These are phyloP conservation scores for Tenrec ecaudatus DNA, from an alignment of 2,113 vertebrate genomes.

Conservation along the genomic window DNA sequence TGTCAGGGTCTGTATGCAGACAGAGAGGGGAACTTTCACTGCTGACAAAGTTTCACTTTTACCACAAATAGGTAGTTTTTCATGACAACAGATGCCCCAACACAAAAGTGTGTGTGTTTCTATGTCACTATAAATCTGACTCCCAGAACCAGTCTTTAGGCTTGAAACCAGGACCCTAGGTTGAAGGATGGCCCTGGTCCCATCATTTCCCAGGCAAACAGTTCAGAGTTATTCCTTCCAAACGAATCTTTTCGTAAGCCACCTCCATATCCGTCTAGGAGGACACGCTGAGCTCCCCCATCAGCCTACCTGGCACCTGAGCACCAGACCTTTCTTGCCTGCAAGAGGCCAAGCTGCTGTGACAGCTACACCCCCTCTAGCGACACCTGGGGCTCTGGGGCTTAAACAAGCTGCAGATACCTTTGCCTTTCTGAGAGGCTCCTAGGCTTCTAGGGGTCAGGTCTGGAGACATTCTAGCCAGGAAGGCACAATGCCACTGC, in stretches of 20 bases:
- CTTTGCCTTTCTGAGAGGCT: no score
- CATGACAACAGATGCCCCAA: background rate
- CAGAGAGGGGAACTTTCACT: background rate
- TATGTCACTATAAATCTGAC: background rate
- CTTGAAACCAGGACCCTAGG: background rate
- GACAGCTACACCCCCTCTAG: no score
- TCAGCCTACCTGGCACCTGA: no score
- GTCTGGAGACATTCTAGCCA: rapidly evolving
- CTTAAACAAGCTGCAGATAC: no score
- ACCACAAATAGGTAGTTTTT: background rate
- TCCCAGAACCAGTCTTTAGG: background rate
- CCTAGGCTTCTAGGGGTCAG: background rate
- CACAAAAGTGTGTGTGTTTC: background rate
- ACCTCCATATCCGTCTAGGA: no score
- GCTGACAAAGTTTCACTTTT: background rate
- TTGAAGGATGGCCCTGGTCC: background rate
- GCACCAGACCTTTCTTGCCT: no score
- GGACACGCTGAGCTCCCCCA: no score
- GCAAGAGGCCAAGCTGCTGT: no score
- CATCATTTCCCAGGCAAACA: background rate
- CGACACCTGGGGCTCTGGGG: background rate
- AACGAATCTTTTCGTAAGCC: background rate
- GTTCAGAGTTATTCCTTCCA: background rate
- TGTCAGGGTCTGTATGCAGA: rapidly evolving
- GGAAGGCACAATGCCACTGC: background rate